These are phyloP conservation scores for Dryococelus australis DNA, from an alignment of 2,888 invertebrate genomes.

Conservation along the genomic window DNA sequence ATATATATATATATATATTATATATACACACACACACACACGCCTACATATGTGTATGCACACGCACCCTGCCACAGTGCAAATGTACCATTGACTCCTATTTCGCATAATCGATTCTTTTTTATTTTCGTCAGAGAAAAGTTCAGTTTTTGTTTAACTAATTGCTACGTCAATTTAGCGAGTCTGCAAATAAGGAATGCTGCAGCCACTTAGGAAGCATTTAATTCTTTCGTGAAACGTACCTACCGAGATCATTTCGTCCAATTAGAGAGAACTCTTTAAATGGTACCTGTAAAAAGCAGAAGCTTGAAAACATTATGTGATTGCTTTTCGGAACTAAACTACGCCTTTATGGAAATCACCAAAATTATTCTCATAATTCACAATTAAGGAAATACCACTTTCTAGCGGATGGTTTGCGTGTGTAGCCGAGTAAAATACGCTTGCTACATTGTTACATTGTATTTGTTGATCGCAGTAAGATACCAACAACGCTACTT, in stretches of 20 bases:
- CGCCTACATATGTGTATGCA: no score
- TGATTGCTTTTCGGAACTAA: not conserved
- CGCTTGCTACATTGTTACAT: no score
- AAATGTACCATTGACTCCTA: no score
- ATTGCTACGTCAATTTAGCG: not conserved
- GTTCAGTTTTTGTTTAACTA: not conserved
- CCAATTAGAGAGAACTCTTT: conserved; percentile 3
- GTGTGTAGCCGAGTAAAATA: no score
- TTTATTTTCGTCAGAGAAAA: not conserved
- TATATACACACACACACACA: no score
- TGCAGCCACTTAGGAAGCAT: not conserved
- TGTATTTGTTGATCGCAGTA: no score
- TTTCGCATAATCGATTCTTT: not conserved
- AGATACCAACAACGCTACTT: no score
- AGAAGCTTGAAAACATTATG: not conserved
- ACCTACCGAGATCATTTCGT: not conserved
- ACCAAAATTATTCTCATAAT: not conserved
- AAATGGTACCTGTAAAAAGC: not conserved
- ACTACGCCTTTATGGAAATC: not conserved
- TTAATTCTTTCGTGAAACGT: conserved; percentile 10
- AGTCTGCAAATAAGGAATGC: not conserved
- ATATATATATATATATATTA: no score
- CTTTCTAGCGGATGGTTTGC: no score
- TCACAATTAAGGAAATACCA: not conserved
- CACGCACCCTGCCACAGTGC: no score